Evolutionary conservation across 2,888 invertebrate species (phyloP), one percentile per base, ranked within the genome.

Genomic region (Cryptus viduatorius): DNA sequence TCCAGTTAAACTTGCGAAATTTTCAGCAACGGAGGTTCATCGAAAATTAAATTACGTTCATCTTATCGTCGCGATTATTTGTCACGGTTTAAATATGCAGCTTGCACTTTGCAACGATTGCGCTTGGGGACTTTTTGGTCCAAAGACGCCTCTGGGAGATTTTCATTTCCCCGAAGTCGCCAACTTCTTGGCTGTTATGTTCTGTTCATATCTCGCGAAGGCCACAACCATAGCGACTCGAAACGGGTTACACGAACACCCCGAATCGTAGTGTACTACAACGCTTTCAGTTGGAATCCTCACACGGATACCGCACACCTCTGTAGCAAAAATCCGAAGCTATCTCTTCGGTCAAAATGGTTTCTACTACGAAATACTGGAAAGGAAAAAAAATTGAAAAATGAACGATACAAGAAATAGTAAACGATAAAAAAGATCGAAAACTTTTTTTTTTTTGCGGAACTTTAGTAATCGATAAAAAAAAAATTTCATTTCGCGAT

Each of bases 81-180:
- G 61, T 61, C 14, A 61, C 61, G 1, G 12, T 61, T 31, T n/a
- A 7, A 61, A 14, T 31, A 29, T 14, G 7, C 24, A 46, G 10
- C 68, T 37, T 46, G 48, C 12, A 48, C 48, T 48, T 1, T 0
- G 14, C 48, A 68, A 12, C 1, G 50, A 29, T 29, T 48, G 29
- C 48, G 29, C 48, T 48, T n/a, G 24, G 48, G 29, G 8, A 29
- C 68, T 50, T 50, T 48, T 68, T 7, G 61, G 68, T 68, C 1
- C 10, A 29, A 50, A n/a, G 31, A 31, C 29, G 29, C 68, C 68
- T 24, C n/a, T 68, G 68, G 48, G 68, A 48, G 14, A n/a, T 68
- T 68, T 68, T 68, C 48, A 68, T 68, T 68, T 50, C 48, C 68
- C 46, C 48, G 31, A 29, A 29, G 31, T 68, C 68, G 46, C n/a